Base-by-base conservation (phyloP, 30 jellyfish, hydroid and myxozoan species). In the Clytia hemisphaerica region DNA sequence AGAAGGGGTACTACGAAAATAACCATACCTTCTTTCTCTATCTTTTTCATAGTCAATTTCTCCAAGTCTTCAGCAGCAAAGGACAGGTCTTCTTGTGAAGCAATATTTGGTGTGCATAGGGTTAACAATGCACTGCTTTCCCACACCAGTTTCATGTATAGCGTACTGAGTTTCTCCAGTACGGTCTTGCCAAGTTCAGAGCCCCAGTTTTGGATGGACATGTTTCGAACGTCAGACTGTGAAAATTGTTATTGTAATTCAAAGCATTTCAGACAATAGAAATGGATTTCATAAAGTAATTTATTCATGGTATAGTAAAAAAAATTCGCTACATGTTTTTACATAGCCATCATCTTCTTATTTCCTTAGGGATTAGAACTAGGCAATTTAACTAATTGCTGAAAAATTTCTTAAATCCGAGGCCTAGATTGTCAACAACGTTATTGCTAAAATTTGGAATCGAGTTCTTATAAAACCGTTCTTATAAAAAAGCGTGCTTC, bases 121-220 rank as follows among this genome's bases (percentile, higher is more conserved):
- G 94, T 72, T 61, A 88, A 50, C 5, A 88, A 76, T 0, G 80
- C 83, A 40, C 97, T 79, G 86, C 97, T 88, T 47, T 88, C 97
- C 97, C 97, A 88, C 1, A 88, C 97, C 80, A 88, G 71, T 46
- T 66, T 73, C 1, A 94, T 81, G 83, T 88, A 88, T 40, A 88
- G 47, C 10, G 46, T 29, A 47, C 94, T 66, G 37, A 88, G 71
- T 55, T 88, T 88, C 37, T 78, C 76, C 51, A 88, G 71, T 15
- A 88, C 97, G 62, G 58, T 36, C 71, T 40, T 71, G 10, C 97
- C 97, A 50, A 88, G 85, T 25, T 88, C 97, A 6, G 93, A 69
- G 65, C 97, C 94, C 97, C 97, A 88, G 53, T 88, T 92, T 54
- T 80, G 78, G 29, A 78, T 31, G 3, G 97, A 88, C 97, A 79